Evolutionary conservation across 2,113 vertebrate genomes (phyloP).

Genomic region (Neolamprologus fasciatus): DNA sequence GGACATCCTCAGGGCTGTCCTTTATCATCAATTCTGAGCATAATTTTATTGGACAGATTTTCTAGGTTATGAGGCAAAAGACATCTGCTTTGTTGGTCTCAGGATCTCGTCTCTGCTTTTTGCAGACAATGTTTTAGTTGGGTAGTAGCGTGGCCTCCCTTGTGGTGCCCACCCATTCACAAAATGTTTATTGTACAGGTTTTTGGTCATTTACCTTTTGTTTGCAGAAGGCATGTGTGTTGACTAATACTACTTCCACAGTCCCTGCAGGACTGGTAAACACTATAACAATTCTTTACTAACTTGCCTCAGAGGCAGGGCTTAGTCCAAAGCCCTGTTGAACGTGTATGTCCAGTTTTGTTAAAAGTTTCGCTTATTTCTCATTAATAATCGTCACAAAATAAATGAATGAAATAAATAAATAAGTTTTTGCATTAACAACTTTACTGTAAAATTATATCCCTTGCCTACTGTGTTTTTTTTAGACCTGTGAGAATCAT

Average conservation of each 20-base stretch:
- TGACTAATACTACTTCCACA: not conserved
- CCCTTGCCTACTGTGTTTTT: not conserved
- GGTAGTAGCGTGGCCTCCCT: not conserved
- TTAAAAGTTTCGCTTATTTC: not conserved
- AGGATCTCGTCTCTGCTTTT: not conserved
- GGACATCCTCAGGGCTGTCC: not conserved
- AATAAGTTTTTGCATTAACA: not conserved
- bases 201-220: not conserved
- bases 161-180: not conserved
- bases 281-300: not conserved
- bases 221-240: not conserved
- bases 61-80: not conserved
- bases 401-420: not conserved
- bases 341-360: not conserved
- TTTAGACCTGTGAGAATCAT: not conserved
- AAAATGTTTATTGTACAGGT: not conserved
- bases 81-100: not conserved
- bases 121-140: not conserved
- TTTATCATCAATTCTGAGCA: not conserved
- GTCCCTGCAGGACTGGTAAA: not conserved
- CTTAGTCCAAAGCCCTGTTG: not conserved
- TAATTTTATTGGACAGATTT: not conserved
- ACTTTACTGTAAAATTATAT: fast-evolving
- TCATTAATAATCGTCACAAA: not conserved
- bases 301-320: not conserved